Evolutionary conservation across 2,888 invertebrate species (phyloP), one percentile per base, ranked within the genome.

Genomic region (Apantesis nais): DNA sequence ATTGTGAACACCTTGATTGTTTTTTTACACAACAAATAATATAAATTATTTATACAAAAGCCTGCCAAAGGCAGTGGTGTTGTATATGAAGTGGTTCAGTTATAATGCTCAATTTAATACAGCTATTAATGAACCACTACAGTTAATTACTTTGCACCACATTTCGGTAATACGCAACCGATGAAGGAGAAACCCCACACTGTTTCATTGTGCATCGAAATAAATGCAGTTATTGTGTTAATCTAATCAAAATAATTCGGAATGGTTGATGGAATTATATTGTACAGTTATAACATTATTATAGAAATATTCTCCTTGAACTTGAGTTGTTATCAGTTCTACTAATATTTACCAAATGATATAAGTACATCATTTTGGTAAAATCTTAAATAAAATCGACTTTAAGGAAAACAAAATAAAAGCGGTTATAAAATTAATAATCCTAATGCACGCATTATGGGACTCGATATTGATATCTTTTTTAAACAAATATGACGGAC

Each of bases 51-150:
- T 41, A 14, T 41, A 41, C 19, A 48, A 29, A 48, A n/a, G n/a
- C n/a, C 9, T 2, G n/a, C n/a, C n/a, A 63, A 41, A 1, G 34
- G 16, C 9, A 19, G 62, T 63, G 25, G 69, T 61, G 63, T 19
- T 66, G 48, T 14, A 75, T 66, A 65, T 71, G 31, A 79, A 80
- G 76, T 75, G 72, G 82, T 83, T 66, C 48, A 48, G 72, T 78
- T 79, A 88, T 75, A 86, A 48, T 67, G 69, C 73, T 78, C 82
- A 89, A 89, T 90, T 89, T 87, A 90, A 89, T 89, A 83, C 84
- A 74, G 74, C 89, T 89, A 89, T 91, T 90, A 90, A 91, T 89
- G 84, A 76, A 86, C 84, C 87, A 87, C 88, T 89, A 87, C 74
- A 74, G 88, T 86, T 91, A 89, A 92, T 92, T 86, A 90, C 85